A percentile compares a stretch with the other conserved stretches of the same genome.
Conservation (phyloP, 2,113 vertebrate genomes). For the Cnemophilus loriae region DNA sequence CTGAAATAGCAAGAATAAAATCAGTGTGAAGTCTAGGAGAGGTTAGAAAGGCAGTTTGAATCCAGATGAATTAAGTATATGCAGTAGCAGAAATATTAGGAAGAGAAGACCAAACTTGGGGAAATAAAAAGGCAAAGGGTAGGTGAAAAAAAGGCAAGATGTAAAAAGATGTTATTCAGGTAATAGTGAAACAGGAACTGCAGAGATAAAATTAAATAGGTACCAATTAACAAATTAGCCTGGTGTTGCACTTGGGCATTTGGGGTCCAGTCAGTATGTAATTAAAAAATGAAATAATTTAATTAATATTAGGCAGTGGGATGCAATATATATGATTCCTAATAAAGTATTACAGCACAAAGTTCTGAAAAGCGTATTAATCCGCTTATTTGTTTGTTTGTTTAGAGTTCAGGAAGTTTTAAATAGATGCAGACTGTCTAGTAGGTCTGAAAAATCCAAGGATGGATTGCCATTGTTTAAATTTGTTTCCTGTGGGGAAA, state of each 20-base stretch:
- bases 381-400: background rate
- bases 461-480: background rate
- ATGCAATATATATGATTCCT: background rate
- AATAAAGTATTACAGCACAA: background rate
- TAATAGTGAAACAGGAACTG: background rate
- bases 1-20: background rate
- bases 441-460: background rate
- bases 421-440: background rate
- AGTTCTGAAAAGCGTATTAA: background rate
- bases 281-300: background rate
- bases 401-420: background rate
- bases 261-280: background rate
- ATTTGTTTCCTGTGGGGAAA: background rate
- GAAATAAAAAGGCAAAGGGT: background rate
- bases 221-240: background rate
- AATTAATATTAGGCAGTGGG: background rate
- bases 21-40: background rate
- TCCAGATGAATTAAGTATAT: background rate
- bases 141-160: background rate
- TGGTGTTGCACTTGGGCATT: background rate
- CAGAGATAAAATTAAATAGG: background rate
- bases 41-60: background rate
- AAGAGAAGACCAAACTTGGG: background rate
- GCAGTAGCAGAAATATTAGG: background rate
- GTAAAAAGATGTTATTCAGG: background rate